Percentiles rank a stretch among this genome's conserved stretches.
Conservation (phyloP, 2,888 invertebrate genomes). For the Fragum whitleyi region DNA sequence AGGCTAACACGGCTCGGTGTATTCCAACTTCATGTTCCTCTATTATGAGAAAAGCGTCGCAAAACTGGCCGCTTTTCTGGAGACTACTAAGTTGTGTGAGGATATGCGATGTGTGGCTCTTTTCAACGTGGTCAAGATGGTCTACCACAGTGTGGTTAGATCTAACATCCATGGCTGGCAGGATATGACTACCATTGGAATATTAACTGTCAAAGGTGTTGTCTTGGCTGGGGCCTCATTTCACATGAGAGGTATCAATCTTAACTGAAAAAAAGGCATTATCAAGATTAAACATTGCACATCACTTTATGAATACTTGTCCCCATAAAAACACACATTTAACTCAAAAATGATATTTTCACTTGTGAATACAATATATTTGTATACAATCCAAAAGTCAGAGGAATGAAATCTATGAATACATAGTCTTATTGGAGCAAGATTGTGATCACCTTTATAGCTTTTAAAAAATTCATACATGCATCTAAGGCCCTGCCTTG, state of each 20-base stretch:
- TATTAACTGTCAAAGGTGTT: background rate
- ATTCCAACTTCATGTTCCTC: conserved; percentile 90
- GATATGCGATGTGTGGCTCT: conserved; percentile 35
- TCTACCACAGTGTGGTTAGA: background rate
- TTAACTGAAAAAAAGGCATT: background rate
- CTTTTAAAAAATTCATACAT: too few relatives aligned
- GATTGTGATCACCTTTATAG: too few relatives aligned
- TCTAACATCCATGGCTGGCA: conserved; percentile 2
- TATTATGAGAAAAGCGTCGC: conserved; percentile 93
- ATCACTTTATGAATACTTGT: too few relatives aligned
- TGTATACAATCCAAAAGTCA: too few relatives aligned
- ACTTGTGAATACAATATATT: too few relatives aligned
- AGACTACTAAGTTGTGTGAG: conserved; percentile 89
- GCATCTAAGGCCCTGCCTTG: too few relatives aligned
- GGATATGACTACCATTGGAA: background rate
- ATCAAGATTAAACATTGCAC: too few relatives aligned
- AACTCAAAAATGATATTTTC: too few relatives aligned
- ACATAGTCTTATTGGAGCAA: too few relatives aligned
- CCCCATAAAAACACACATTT: too few relatives aligned
- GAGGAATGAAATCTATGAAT: too few relatives aligned
- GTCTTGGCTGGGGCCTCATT: background rate
- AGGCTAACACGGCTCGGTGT: conserved; percentile 92
- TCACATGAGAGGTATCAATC: background rate
- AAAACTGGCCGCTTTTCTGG: conserved; percentile 93
- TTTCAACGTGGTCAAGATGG: conserved; percentile 42